Percentiles rank a stretch among this genome's conserved stretches.
Conservation (phyloP, 2,888 invertebrate species). For the Theodoxus fluviatilis region DNA sequence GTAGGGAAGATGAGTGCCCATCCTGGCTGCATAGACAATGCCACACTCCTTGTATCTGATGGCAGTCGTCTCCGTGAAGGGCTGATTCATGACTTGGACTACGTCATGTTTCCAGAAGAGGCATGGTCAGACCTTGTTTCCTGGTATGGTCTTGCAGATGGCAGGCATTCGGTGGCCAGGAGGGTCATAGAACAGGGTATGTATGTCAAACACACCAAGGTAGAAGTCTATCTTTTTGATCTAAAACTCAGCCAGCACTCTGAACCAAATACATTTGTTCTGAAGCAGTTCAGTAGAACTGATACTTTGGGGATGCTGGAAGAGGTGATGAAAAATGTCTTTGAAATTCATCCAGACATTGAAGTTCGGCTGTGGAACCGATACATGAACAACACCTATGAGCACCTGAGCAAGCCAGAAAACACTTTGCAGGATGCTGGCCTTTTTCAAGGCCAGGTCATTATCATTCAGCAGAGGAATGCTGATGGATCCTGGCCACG, state of each 20-base stretch:
- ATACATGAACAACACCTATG: conserved; percentile 65
- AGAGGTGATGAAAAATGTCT: conserved; percentile 62
- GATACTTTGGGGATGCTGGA: conserved; percentile 65
- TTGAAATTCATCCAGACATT: conserved; percentile 63
- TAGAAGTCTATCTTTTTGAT: conserved; percentile 66
- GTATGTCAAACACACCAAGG: conserved; percentile 65
- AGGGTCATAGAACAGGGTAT: conserved; percentile 67
- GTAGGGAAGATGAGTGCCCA: conserved; percentile 58
- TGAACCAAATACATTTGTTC: conserved; percentile 58
- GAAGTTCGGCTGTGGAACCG: conserved; percentile 67
- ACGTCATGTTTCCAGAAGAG: conserved; percentile 66
- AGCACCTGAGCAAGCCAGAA: conserved; percentile 64
- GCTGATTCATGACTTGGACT: conserved; percentile 68
- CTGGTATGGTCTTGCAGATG: conserved; percentile 60
- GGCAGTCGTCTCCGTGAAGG: conserved; percentile 60
- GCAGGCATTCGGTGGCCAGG: conserved; percentile 63
- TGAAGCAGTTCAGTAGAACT: conserved; percentile 64
- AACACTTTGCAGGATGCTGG: conserved; percentile 66
- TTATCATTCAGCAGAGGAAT: conserved; percentile 66
- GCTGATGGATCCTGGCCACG: conserved; percentile 68
- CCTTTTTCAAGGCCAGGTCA: conserved; percentile 64
- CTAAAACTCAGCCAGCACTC: conserved; percentile 66
- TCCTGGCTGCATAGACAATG: conserved; percentile 67
- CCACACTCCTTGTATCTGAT: conserved; percentile 62
- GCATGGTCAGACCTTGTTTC: conserved; percentile 66